phyloP scores from a whole-genome alignment of 2,888 invertebrate species.

The Drosophila acutilabella region DNA sequence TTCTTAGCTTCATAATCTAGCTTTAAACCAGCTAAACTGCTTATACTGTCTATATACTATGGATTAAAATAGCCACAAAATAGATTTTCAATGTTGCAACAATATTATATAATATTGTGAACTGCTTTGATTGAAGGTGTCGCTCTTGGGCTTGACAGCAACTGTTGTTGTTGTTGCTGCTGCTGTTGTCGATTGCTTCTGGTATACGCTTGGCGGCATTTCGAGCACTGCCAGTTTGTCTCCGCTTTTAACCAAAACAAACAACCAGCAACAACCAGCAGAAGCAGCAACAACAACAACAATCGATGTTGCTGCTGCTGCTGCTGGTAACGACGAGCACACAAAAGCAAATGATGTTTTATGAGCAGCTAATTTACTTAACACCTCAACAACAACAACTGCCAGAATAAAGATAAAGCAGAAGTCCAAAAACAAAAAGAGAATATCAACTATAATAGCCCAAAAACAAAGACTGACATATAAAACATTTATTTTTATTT shows the following conservation, averaged over 20 bases:
- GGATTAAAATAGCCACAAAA: constrained; percentile 61
- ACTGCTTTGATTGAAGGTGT: constrained; percentile 52
- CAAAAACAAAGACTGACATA: constrained; percentile 32
- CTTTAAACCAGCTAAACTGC: neutral
- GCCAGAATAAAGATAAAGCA: constrained; percentile 52
- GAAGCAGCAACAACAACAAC: constrained; percentile 33
- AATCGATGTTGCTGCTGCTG: constrained; percentile 46
- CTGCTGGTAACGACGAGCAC: constrained; percentile 56
- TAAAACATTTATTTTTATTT: constrained; percentile 68
- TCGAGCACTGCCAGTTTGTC: constrained; percentile 74
- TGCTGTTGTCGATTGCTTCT: constrained; percentile 36
- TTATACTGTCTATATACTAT: neutral
- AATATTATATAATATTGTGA: constrained; percentile 55
- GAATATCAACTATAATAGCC: constrained; percentile 68
- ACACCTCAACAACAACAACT: constrained; percentile 69
- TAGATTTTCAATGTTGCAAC: constrained; percentile 73
- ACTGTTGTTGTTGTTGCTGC: constrained; percentile 15
- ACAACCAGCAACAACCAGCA: constrained; percentile 45
- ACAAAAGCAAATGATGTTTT: constrained; percentile 78
- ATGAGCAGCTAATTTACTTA: constrained; percentile 82
- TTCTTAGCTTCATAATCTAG: neutral
- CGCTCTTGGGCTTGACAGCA: constrained; percentile 35
- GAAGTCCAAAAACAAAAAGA: constrained; percentile 12
- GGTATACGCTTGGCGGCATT: constrained; percentile 48
- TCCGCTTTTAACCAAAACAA: constrained; percentile 68